Evolutionary conservation across 2,888 invertebrate species (phyloP).

Genomic region (Zelleria hepariella): DNA sequence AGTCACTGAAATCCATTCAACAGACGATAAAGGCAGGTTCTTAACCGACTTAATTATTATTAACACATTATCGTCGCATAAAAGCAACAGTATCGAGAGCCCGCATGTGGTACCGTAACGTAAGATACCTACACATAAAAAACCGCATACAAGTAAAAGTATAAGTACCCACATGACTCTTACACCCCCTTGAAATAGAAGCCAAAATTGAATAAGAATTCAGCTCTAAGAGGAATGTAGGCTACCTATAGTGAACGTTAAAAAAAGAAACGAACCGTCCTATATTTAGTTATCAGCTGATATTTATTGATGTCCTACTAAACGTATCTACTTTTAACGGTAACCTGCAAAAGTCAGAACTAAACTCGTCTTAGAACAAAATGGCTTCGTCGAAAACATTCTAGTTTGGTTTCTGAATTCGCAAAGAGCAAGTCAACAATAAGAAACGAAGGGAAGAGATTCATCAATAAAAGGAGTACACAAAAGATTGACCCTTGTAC

Average conservation of each 20-base stretch:
- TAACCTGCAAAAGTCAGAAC: neutral
- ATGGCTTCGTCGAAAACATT: neutral
- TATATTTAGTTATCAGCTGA: slow-evolving; percentile 1
- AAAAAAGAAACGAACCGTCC: neutral
- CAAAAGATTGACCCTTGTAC: slow-evolving; percentile 43
- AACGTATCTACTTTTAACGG: too few relatives aligned
- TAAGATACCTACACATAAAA: neutral
- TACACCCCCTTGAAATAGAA: neutral
- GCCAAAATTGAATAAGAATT: neutral
- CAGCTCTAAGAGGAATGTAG: neutral
- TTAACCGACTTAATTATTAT: neutral
- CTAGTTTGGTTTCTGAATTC: slow-evolving; percentile 18
- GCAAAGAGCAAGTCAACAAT: slow-evolving; percentile 39
- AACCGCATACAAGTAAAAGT: neutral
- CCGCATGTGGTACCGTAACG: neutral
- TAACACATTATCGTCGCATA: neutral
- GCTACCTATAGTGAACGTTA: neutral
- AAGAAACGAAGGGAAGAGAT: slow-evolving; percentile 30
- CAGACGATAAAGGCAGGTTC: neutral
- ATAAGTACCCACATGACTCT: neutral
- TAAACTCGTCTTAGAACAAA: neutral
- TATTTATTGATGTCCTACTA: too few relatives aligned
- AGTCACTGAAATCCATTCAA: neutral
- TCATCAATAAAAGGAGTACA: slow-evolving; percentile 33
- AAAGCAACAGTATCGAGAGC: neutral